Evolutionary conservation across 2,113 vertebrate genomes (phyloP).

Genomic region (Prionailurus bengalensis): DNA sequence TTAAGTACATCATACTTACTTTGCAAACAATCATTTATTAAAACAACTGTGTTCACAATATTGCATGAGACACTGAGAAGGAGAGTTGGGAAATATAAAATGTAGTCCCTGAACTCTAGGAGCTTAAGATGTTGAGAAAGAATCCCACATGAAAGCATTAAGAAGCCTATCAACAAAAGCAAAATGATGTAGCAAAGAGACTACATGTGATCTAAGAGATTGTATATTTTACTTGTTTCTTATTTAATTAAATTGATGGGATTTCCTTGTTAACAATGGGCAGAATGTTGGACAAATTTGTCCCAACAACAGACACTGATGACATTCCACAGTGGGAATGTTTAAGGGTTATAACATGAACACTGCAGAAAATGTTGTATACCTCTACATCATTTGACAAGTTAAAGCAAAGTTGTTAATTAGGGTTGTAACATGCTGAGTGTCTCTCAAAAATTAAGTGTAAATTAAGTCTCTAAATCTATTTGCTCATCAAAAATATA

Average conservation of each 20-base stretch:
- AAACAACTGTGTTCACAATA: slow-evolving; percentile 3
- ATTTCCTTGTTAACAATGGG: neutral
- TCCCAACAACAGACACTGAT: neutral
- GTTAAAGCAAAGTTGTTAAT: neutral
- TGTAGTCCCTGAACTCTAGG: neutral
- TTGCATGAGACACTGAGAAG: neutral
- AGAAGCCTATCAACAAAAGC: neutral
- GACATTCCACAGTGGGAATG: neutral
- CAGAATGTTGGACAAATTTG: neutral
- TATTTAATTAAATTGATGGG: neutral
- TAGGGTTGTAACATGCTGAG: neutral
- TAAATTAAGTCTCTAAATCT: neutral
- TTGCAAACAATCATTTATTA: slow-evolving; percentile 58
- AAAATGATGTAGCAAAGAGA: neutral
- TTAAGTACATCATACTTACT: slow-evolving; percentile 64
- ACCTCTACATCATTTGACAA: neutral
- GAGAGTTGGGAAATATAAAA: slow-evolving; percentile 23
- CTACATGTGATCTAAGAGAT: neutral
- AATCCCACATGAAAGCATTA: neutral
- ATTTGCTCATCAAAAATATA: neutral
- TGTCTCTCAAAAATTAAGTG: neutral
- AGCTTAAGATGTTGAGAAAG: slow-evolving; percentile 3
- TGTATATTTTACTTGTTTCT: neutral
- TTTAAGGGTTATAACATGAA: neutral
- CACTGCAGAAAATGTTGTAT: neutral